These are phyloP conservation scores for Diachasmimorpha longicaudata DNA, from an alignment of 1,140 invertebrate species.

Conservation along the genomic window DNA sequence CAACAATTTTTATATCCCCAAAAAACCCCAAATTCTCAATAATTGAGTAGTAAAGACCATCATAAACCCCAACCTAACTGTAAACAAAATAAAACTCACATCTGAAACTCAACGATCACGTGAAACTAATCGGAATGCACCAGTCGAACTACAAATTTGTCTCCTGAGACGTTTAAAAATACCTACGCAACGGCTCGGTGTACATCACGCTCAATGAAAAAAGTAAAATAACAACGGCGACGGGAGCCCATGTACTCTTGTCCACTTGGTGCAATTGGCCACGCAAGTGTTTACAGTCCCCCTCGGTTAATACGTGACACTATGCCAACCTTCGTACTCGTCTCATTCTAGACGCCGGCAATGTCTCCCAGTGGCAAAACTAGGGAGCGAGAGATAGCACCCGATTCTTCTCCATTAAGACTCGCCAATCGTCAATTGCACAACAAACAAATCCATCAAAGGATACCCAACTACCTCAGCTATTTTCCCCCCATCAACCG, in stretches of 20 bases:
- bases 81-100: too few relatives aligned
- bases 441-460: background rate
- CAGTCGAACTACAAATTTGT: background rate
- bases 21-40: too few relatives aligned
- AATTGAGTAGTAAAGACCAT: too few relatives aligned
- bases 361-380: background rate
- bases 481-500: background rate
- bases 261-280: constrained; percentile 59
- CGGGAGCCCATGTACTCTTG: constrained; percentile 33
- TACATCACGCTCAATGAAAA: background rate
- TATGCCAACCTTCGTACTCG: constrained; percentile 47
- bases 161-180: background rate
- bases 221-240: background rate
- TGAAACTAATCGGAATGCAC: background rate
- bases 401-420: background rate
- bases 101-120: background rate
- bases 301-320: constrained; percentile 52
- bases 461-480: background rate
- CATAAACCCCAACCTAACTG: too few relatives aligned
- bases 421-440: background rate
- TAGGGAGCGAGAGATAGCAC: background rate
- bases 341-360: constrained; percentile 21
- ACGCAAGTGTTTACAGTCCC: constrained; percentile 61
- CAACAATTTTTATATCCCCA: too few relatives aligned
- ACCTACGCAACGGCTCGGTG: constrained; percentile 2